Percentiles rank a stretch among this genome's conserved stretches.
Conservation (phyloP, 2,797 vertebrate genomes). For the Hirundo rustica region DNA sequence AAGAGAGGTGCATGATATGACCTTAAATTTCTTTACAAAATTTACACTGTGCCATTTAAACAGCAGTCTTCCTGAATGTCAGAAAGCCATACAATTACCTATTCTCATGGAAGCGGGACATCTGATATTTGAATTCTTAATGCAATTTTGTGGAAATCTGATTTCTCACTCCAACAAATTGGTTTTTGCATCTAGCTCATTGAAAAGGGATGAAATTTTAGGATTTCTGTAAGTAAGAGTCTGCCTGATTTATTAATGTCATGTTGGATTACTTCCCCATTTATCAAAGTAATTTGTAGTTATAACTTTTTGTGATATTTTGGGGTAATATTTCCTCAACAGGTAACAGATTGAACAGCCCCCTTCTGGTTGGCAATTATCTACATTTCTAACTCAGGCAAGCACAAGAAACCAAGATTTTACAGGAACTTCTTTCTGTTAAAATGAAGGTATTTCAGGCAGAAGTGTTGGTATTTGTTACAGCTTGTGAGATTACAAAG, state of each 20-base stretch:
- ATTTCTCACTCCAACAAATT: background rate
- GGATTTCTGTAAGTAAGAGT: background rate
- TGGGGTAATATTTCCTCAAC: background rate
- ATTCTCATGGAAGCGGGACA: background rate
- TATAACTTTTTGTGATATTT: background rate
- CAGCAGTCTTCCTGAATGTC: background rate
- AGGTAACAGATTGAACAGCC: background rate
- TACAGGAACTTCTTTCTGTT: background rate
- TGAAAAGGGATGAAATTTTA: background rate
- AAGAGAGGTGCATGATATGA: background rate
- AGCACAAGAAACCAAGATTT: background rate
- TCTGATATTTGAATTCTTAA: background rate
- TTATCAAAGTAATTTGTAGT: background rate
- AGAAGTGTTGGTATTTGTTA: constrained; percentile 1
- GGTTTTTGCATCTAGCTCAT: background rate
- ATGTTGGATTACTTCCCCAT: background rate
- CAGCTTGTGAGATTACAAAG: constrained; percentile 5
- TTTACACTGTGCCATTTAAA: background rate
- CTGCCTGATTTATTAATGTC: background rate
- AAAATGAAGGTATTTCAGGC: constrained; percentile 3
- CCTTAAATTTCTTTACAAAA: background rate
- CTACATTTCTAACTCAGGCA: background rate
- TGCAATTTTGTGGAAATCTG: background rate
- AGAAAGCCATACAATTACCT: background rate
- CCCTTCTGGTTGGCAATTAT: background rate